These are phyloP conservation scores for Lutjanus argentimaculatus DNA, from an alignment of 2,797 vertebrate genomes.

Conservation along the genomic window DNA sequence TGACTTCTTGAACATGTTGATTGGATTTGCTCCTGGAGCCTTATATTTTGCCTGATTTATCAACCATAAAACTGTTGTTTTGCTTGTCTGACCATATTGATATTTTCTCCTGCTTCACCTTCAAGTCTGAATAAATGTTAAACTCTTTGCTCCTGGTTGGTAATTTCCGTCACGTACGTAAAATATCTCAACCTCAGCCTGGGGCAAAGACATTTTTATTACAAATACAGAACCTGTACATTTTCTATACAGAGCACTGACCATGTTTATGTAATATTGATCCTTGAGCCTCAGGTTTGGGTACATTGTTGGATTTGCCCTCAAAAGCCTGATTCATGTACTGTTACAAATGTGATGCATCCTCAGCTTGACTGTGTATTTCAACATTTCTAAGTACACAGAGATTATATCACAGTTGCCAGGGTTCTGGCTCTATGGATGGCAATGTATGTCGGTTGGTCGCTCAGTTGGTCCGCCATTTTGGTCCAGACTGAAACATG, in stretches of 20 bases:
- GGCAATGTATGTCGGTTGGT: too few species aligned
- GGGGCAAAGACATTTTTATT: constrained; percentile 32
- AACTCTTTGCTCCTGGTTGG: constrained; percentile 13
- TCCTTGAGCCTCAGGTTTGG: constrained; percentile 8
- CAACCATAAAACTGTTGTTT: constrained; percentile 23
- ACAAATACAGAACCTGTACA: constrained; percentile 12
- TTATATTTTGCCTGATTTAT: constrained; percentile 29
- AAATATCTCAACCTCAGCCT: constrained; percentile 29
- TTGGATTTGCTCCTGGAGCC: constrained; percentile 4
- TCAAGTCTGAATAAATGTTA: constrained; percentile 22
- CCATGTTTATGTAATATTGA: not conserved
- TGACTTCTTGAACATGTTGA: constrained; percentile 5
- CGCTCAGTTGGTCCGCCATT: not conserved
- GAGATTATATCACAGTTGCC: not conserved
- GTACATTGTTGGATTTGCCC: constrained; percentile 15
- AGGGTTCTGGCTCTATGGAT: not conserved
- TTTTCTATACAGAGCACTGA: constrained; percentile 16
- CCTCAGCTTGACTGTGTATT: constrained; percentile 3
- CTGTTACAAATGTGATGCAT: not conserved
- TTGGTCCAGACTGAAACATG: not conserved
- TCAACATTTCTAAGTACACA: not conserved
- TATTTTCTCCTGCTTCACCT: constrained; percentile 17
- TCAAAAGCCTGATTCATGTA: not conserved
- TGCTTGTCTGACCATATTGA: constrained; percentile 13
- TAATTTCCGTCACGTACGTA: constrained; percentile 10